Evolutionary conservation across 2,888 invertebrate genomes (phyloP).

Genomic region (Hyppa rectilinea): DNA sequence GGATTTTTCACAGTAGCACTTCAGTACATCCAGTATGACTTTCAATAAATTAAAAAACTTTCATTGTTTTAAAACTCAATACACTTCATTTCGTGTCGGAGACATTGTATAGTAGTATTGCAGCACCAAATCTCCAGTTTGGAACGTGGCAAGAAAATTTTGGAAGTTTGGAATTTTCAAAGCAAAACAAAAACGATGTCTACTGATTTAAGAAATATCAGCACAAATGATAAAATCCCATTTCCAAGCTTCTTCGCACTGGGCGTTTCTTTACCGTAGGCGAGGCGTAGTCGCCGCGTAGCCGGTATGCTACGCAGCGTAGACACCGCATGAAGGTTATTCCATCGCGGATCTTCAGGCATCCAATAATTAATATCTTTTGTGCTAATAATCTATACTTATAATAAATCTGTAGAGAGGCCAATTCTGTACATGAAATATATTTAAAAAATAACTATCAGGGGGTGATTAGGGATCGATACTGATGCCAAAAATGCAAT

Average conservation of each 20-base stretch:
- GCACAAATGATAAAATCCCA: not conserved
- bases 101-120: not conserved
- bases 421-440: no score
- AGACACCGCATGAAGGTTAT: not conserved
- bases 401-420: no score
- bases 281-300: not conserved
- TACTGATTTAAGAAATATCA: not conserved
- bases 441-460: no score
- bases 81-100: slow-evolving; percentile 2
- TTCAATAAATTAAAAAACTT: no score
- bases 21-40: slow-evolving; percentile 4
- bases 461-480: no score
- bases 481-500: no score
- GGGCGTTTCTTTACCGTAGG: not conserved
- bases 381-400: no score
- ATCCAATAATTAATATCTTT: not conserved
- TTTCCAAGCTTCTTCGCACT: not conserved
- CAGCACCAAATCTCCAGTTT: not conserved
- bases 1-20: no score
- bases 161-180: not conserved
- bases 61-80: not conserved
- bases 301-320: not conserved
- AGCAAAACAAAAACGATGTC: not conserved
- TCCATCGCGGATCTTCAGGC: not conserved
- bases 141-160: not conserved